Evolutionary conservation across 2,113 vertebrate genomes (phyloP), one percentile per base, ranked within the genome.

Genomic region (Mirza zaza): DNA sequence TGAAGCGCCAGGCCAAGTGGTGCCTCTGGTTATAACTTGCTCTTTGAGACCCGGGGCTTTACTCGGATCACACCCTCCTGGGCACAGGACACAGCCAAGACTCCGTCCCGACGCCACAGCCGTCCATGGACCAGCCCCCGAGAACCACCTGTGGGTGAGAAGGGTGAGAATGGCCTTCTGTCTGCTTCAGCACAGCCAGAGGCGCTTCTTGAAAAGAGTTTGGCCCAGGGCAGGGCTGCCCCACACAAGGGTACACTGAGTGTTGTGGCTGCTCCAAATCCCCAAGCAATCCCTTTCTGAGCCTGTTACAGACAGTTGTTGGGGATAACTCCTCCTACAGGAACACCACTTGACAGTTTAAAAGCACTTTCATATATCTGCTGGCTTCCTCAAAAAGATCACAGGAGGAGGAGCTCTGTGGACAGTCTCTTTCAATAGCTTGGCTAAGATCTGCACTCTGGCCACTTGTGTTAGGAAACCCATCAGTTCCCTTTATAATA

Each of bases 51-150:
- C 7, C 14, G 13, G 29, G 98, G 82, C 77, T 97, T 98, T 50
- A 99, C 98, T 84, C 99, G 98, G 95, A 99, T 97, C 84, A 99
- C 99, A 0, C 99, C 99, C 95, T 99, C 99, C 98, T 99, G 99
- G 0, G 98, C 98, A 13, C 99, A 99, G 0, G 99, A 99, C 83
- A 98, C 99, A 48, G 99, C 99, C 96, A 99, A 98, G 82, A 99
- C 98, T 2, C 99, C 99, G 0, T 99, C 99, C 93, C 96, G 98
- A 96, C 99, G 99, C 99, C 99, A 99, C 92, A 99, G 97, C 20
- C 99, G 99, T 23, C 99, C 99, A 1, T 99, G 99, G 50, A 99
- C 99, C 57, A 99, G 98, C 0, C 98, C 99, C 52, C 99, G 99
- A 97, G 99, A 99, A 75, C 99, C 98, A 1, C 99, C 99, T 99